phyloP scores from a whole-genome alignment of 2,797 vertebrate species.

The Sebastes trivittatus region DNA sequence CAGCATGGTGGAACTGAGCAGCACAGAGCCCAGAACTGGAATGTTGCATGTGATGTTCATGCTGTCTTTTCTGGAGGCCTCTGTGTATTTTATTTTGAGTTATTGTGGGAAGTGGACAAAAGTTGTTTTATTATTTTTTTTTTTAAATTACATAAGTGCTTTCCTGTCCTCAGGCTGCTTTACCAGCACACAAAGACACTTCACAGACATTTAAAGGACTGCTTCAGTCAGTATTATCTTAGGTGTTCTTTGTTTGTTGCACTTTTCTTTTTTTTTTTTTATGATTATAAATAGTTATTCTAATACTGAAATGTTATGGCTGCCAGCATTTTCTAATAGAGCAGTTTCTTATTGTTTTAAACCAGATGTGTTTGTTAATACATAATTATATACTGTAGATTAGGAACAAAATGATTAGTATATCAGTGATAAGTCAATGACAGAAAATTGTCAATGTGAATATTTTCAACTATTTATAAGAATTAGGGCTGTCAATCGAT shows the following conservation, averaged over 20 bases:
- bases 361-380: neutral
- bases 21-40: neutral
- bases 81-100: neutral
- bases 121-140: slow-evolving; percentile 24
- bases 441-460: neutral
- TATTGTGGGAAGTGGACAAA: neutral
- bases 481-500: no score
- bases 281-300: neutral
- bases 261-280: neutral
- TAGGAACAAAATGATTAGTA: neutral
- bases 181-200: slow-evolving; percentile 31
- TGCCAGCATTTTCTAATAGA: neutral
- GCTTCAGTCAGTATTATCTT: neutral
- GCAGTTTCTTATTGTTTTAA: neutral
- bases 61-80: slow-evolving; percentile 1
- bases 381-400: neutral
- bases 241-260: neutral
- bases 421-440: neutral
- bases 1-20: slow-evolving; percentile 3
- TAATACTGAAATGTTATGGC: neutral
- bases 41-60: slow-evolving; percentile 44
- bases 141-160: neutral
- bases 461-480: neutral
- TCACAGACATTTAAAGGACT: slow-evolving; percentile 12
- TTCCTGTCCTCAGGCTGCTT: neutral